Percentiles rank a stretch among this genome's conserved stretches.
Evolutionary conservation across 1,140 invertebrate genomes (phyloP).

Genomic region (Brachionus rubens): DNA sequence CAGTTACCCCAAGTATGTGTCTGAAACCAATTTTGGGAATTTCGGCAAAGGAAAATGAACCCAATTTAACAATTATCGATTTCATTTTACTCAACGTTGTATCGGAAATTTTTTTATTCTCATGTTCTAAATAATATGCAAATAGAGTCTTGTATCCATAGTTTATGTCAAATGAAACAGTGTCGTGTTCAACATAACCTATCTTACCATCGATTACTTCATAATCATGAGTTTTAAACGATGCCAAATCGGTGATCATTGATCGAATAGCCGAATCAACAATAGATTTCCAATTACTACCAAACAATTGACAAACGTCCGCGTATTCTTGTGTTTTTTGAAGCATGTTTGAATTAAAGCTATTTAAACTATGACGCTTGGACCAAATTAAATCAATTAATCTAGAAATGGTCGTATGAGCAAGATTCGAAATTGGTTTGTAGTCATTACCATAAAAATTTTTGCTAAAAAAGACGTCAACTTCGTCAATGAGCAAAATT

Average conservation of each 20-base stretch:
- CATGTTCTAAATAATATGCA: background rate
- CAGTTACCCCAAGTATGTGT: background rate
- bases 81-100: background rate
- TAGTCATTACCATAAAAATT: background rate
- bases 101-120: background rate
- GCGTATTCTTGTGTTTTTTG: too few species aligned
- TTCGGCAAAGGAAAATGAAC: background rate
- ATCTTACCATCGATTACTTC: background rate
- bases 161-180: background rate
- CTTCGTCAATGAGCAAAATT: slow-evolving; percentile 7
- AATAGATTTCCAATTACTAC: too few species aligned
- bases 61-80: background rate
- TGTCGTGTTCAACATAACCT: background rate
- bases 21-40: background rate
- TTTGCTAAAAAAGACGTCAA: slow-evolving; percentile 3
- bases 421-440: background rate
- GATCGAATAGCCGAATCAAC: too few species aligned
- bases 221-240: background rate
- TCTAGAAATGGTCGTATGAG: background rate
- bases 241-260: too few species aligned
- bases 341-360: background rate
- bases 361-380: background rate
- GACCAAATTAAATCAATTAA: background rate
- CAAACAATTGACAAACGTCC: too few species aligned
- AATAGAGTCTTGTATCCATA: background rate